phyloP scores from a whole-genome alignment of 2,888 invertebrate genomes.

The Antheraea yamamai region DNA sequence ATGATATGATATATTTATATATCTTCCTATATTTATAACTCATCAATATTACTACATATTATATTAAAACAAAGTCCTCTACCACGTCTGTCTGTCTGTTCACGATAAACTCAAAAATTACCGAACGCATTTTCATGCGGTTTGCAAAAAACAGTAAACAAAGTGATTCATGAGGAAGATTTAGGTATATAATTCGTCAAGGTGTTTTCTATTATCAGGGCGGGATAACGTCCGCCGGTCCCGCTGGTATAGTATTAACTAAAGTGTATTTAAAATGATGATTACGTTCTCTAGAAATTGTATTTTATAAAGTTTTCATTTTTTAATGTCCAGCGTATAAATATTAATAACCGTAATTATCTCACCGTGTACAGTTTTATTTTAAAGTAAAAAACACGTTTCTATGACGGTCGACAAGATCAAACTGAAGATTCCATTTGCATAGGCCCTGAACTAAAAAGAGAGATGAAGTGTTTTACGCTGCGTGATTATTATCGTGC shows the following conservation, averaged over 20 bases:
- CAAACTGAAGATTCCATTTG: conserved; percentile 47
- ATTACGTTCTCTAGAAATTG: neutral
- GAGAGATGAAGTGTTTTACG: conserved; percentile 47
- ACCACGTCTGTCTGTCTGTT: too few species aligned
- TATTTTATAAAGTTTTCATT: neutral
- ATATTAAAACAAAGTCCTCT: neutral
- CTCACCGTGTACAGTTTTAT: conserved; percentile 12
- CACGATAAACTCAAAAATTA: too few species aligned
- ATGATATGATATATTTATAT: too few species aligned
- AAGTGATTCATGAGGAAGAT: too few species aligned
- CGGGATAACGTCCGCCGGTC: too few species aligned
- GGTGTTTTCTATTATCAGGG: too few species aligned
- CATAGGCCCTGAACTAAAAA: conserved; percentile 47
- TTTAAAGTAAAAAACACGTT: conserved; percentile 43
- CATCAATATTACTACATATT: too few species aligned
- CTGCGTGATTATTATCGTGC: conserved; percentile 36
- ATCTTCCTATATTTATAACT: neutral
- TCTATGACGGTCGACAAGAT: conserved; percentile 42
- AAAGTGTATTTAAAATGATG: neutral
- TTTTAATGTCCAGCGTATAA: neutral
- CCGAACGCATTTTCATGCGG: too few species aligned
- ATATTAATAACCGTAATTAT: conserved; percentile 15
- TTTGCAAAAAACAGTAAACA: too few species aligned
- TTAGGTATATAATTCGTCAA: too few species aligned
- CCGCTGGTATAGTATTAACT: neutral